Evolutionary conservation across 2,888 invertebrate species (phyloP), one percentile per base, ranked within the genome.

Genomic region (Caradrina clavipalpis): DNA sequence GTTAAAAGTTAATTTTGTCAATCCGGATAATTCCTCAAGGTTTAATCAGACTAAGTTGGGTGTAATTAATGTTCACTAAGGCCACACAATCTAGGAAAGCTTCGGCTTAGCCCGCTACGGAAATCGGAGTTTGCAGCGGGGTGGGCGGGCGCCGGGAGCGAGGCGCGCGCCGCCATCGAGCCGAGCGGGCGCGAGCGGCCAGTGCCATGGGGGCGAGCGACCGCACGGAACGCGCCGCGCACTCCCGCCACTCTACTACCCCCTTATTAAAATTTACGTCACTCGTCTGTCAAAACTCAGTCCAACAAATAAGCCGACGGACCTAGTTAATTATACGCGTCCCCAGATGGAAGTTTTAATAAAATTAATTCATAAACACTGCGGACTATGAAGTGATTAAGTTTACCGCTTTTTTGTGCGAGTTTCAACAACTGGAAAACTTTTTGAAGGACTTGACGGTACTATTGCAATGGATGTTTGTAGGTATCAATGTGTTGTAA

Each of bases 1-100:
- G 94, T 95, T 95, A 95, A 95, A 95, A 95, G 95, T 95, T 95
- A 96, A 95, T 96, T 96, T 95, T 94, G 94, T 95, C 95, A 95
- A 95, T 95, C 94, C 93, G 93, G 92, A 94, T 96, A 95, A 96
- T 95, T 94, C 95, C 95, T 95, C 94, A 94, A 94, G 95, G 94
- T 95, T 96, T 96, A 96, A 95, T 95, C 95, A 95, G 95, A 93
- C 93, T 95, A 94, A 95, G 95, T 96, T 95, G 91, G 93, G 92
- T 94, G 94, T 95, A 96, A 96, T 96, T 95, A 95, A 96, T 95
- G 95, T 95, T 96, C 95, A 92, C 91, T 95, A 94, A 94, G 95
- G 94, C 94, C 94, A 93, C 94, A 95, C 94, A 93, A 94, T 95
- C 94, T 93, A 94, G 93, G 94, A 92, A 92, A 94, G 95, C 94